Conservation (phyloP, 2,113 vertebrate species). For the Microtus richardsoni region DNA sequence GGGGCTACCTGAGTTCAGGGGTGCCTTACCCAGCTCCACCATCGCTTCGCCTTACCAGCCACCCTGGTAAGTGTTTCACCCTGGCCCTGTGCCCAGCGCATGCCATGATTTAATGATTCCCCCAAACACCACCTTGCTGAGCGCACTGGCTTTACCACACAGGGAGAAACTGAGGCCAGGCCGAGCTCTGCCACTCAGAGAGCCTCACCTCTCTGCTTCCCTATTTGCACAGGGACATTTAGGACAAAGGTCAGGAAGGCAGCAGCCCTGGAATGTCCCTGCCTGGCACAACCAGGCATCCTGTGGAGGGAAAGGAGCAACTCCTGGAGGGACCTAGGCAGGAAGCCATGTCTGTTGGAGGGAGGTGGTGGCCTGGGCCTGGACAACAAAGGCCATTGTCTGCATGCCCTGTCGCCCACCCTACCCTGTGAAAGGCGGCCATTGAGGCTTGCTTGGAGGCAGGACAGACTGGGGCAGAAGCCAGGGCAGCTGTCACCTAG, state of each 20-base stretch:
- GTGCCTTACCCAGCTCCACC: background rate
- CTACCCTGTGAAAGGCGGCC: slow-evolving; percentile 54
- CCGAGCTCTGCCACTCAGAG: no score
- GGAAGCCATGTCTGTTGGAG: background rate
- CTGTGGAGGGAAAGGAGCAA: background rate
- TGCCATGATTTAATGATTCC: background rate
- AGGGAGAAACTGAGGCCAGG: background rate
- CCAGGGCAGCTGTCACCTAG: background rate
- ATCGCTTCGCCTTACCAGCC: background rate
- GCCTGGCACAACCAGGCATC: background rate
- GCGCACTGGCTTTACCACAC: background rate
- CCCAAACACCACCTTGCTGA: background rate
- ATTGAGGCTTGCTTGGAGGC: slow-evolving; percentile 40
- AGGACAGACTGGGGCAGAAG: background rate
- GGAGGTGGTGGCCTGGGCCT: background rate
- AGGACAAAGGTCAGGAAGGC: background rate
- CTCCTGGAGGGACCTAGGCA: background rate
- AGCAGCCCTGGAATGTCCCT: background rate
- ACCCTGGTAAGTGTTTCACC: background rate
- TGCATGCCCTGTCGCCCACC: background rate
- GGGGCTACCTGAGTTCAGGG: background rate
- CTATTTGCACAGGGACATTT: no score
- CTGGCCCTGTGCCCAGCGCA: rapidly evolving
- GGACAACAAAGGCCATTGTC: slow-evolving; percentile 71
- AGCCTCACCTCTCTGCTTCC: background rate